Evolutionary conservation across 2,797 vertebrate species (phyloP).

Genomic region (Lophius americanus): DNA sequence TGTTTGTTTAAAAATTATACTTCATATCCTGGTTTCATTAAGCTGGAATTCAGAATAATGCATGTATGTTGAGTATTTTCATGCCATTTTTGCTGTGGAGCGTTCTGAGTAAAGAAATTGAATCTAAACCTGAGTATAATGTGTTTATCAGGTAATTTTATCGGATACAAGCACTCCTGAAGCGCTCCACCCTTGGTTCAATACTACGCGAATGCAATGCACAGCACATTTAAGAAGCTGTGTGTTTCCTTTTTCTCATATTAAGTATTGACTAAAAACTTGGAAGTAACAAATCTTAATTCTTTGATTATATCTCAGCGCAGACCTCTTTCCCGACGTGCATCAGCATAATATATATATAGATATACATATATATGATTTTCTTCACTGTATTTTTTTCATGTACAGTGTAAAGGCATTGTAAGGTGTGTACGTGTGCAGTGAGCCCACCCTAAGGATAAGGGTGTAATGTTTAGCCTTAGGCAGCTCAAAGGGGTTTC

Average conservation of each 20-base stretch:
- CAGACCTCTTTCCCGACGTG: too few relatives aligned
- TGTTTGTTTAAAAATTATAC: background rate
- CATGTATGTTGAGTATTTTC: too few relatives aligned
- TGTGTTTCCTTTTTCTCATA: background rate
- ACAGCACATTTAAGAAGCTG: background rate
- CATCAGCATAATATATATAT: too few relatives aligned
- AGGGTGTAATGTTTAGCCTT: conserved; percentile 75
- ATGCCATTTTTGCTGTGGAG: too few relatives aligned
- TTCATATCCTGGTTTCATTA: background rate
- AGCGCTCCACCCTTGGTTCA: background rate
- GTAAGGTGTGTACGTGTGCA: conserved; percentile 41
- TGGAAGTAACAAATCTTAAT: background rate
- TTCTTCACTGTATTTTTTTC: conserved; percentile 28
- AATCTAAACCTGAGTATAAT: background rate
- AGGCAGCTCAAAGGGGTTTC: conserved; percentile 69
- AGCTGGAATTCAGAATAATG: too few relatives aligned
- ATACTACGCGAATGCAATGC: background rate
- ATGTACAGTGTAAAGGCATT: conserved; percentile 9
- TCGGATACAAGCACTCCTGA: background rate
- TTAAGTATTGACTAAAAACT: conserved; percentile 8
- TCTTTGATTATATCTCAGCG: too few relatives aligned
- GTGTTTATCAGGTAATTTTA: background rate
- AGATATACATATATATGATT: background rate
- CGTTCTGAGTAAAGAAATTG: too few relatives aligned
- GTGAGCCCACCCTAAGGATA: conserved; percentile 57